A percentile compares a stretch with the other conserved stretches of the same genome.
phyloP scores from a whole-genome alignment of 2,113 vertebrate species.

The Sturnira hondurensis region DNA sequence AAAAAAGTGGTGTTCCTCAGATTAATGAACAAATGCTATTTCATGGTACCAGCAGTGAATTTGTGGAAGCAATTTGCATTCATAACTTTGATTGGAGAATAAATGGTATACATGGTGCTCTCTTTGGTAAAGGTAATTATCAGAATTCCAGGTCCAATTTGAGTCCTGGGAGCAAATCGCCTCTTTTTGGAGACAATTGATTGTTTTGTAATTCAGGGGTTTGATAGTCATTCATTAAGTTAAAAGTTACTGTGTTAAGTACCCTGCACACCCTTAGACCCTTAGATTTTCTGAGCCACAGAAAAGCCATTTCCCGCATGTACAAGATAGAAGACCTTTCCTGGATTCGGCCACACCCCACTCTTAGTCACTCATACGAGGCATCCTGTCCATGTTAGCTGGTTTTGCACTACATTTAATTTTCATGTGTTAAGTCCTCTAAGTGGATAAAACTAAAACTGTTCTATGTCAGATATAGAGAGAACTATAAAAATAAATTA shows the following conservation, averaged over 20 bases:
- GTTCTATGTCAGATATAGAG: not conserved
- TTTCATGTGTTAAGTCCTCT: not conserved
- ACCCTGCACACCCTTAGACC: not conserved
- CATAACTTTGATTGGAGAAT: conserved; percentile 99
- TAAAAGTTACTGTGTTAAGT: not conserved
- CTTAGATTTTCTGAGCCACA: not conserved
- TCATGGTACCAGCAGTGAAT: conserved; percentile 95
- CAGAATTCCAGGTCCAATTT: not conserved
- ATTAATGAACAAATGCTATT: conserved; percentile 97
- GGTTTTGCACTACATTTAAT: not conserved
- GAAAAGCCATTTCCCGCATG: not conserved
- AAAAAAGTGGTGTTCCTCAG: conserved; percentile 86
- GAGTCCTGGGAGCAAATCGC: not conserved
- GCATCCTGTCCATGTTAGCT: not conserved
- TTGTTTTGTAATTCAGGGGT: not conserved
- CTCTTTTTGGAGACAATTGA: not conserved
- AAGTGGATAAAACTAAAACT: not conserved
- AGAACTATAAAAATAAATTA: not conserved
- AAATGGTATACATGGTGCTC: conserved; percentile 92
- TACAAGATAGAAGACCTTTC: not conserved
- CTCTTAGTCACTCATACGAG: too few species aligned
- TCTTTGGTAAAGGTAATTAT: conserved; percentile 94
- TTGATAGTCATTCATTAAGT: not conserved
- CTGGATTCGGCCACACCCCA: not conserved
- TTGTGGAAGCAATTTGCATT: conserved; percentile 96